These are phyloP conservation scores for Drosophila littoralis DNA, from an alignment of 1,140 invertebrate genomes.

Conservation along the genomic window DNA sequence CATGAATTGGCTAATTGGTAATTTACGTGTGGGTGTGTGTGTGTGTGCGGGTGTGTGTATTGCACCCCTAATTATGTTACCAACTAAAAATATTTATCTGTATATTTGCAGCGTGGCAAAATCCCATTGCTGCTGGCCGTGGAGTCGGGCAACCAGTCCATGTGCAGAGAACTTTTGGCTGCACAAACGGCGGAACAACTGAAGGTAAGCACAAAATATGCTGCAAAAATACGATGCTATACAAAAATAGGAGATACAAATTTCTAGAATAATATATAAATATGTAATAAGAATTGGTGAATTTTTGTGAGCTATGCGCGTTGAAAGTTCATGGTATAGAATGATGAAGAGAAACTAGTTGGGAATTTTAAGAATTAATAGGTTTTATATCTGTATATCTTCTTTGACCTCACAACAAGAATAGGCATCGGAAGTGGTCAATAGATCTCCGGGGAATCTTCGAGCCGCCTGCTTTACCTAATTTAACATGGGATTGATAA, in stretches of 20 bases:
- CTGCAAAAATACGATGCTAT: not conserved
- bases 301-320: too few species aligned
- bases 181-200: constrained; percentile 92
- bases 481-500: too few species aligned
- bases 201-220: constrained; percentile 84
- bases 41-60: constrained; percentile 31
- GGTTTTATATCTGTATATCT: too few species aligned
- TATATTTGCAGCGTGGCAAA: constrained; percentile 91
- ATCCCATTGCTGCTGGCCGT: constrained; percentile 96
- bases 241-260: not conserved
- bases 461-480: too few species aligned
- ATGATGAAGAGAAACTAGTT: too few species aligned
- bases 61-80: constrained; percentile 49
- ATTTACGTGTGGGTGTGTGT: constrained; percentile 54
- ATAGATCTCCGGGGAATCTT: too few species aligned
- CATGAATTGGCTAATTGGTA: constrained; percentile 80
- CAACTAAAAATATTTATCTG: constrained; percentile 61
- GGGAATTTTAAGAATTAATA: too few species aligned
- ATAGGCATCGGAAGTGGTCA: too few species aligned
- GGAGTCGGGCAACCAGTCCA: constrained; percentile 96
- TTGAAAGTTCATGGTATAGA: too few species aligned
- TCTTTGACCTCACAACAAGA: too few species aligned
- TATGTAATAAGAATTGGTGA: too few species aligned
- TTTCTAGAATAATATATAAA: too few species aligned
- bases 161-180: constrained; percentile 95